A percentile compares a stretch with the other conserved stretches of the same genome.
These are phyloP conservation scores for Megalopta genalis DNA, from an alignment of 1,140 invertebrate species.

Conservation along the genomic window DNA sequence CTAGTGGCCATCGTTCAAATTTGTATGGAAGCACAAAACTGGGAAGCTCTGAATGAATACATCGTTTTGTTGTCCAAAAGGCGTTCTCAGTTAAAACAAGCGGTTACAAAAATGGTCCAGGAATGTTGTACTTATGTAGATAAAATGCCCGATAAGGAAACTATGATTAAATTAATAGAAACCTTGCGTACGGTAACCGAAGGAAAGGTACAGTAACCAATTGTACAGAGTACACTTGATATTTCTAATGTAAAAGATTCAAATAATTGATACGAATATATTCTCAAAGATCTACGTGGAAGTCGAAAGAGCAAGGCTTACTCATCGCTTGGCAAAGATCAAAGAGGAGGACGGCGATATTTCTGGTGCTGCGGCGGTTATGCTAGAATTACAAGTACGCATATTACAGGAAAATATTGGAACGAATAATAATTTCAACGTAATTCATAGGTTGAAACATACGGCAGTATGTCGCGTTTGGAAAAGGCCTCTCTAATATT, in stretches of 20 bases:
- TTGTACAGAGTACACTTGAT: not conserved
- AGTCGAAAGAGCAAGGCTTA: slow-evolving; percentile 97
- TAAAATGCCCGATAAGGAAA: slow-evolving; percentile 93
- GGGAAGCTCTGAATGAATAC: slow-evolving; percentile 96
- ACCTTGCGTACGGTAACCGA: slow-evolving; percentile 97
- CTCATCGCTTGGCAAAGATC: slow-evolving; percentile 95
- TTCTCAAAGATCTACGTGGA: slow-evolving; percentile 96
- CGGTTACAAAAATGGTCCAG: slow-evolving; percentile 99
- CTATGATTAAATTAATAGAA: slow-evolving; percentile 96
- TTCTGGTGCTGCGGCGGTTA: slow-evolving; percentile 93
- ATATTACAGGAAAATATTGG: not conserved
- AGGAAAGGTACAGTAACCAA: slow-evolving; percentile 87
- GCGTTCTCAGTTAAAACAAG: slow-evolving; percentile 97
- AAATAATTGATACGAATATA: slow-evolving; percentile 6
- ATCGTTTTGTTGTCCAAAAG: slow-evolving; percentile 95
- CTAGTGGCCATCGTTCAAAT: slow-evolving; percentile 97
- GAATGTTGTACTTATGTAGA: slow-evolving; percentile 98
- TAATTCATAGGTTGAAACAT: slow-evolving; percentile 91
- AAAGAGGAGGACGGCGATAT: slow-evolving; percentile 96
- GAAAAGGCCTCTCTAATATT: slow-evolving; percentile 99
- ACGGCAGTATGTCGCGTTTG: slow-evolving; percentile 98
- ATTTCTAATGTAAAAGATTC: not conserved
- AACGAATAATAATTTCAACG: not conserved
- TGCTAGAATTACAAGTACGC: slow-evolving; percentile 94
- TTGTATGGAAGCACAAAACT: slow-evolving; percentile 96